A percentile compares a stretch with the other conserved stretches of the same genome.
These are phyloP conservation scores for Lagenorhynchus albirostris DNA, from an alignment of 2,113 vertebrate species.

Conservation along the genomic window DNA sequence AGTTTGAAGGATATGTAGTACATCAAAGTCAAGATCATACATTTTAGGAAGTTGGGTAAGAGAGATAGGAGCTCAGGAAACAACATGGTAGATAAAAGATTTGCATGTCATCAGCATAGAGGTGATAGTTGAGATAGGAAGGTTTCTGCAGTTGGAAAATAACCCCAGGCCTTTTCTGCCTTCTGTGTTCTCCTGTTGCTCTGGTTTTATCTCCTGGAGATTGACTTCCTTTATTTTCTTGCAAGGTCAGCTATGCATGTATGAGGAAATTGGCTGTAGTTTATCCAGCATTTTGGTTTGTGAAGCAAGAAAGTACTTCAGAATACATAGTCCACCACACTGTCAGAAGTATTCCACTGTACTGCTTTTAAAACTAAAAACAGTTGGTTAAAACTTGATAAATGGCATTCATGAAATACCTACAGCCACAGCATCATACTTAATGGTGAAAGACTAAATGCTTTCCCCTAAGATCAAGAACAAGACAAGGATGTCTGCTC, in stretches of 20 bases:
- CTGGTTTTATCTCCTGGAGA: not conserved
- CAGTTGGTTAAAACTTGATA: not conserved
- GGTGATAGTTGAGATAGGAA: not conserved
- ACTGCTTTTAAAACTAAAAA: constrained; percentile 42
- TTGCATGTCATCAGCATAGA: not conserved
- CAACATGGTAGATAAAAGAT: not conserved
- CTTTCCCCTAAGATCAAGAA: not conserved
- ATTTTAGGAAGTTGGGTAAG: not conserved
- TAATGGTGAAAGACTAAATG: not conserved
- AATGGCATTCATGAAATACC: not conserved
- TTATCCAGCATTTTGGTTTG: constrained; percentile 35
- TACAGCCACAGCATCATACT: not conserved
- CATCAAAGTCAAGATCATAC: not conserved
- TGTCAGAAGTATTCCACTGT: not conserved
- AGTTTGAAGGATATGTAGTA: not conserved
- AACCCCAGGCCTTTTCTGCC: not conserved
- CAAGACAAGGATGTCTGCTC: not conserved
- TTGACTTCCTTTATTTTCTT: constrained; percentile 32
- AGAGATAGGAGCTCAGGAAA: not conserved
- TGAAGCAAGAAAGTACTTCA: constrained; percentile 22
- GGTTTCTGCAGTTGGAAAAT: constrained; percentile 38
- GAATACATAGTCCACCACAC: not conserved
- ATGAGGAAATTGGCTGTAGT: constrained; percentile 25
- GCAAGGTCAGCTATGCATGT: constrained; percentile 18
- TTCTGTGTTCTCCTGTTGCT: not conserved